Base-by-base conservation (phyloP, 2,797 vertebrate genomes). In the Malurus splendens region DNA sequence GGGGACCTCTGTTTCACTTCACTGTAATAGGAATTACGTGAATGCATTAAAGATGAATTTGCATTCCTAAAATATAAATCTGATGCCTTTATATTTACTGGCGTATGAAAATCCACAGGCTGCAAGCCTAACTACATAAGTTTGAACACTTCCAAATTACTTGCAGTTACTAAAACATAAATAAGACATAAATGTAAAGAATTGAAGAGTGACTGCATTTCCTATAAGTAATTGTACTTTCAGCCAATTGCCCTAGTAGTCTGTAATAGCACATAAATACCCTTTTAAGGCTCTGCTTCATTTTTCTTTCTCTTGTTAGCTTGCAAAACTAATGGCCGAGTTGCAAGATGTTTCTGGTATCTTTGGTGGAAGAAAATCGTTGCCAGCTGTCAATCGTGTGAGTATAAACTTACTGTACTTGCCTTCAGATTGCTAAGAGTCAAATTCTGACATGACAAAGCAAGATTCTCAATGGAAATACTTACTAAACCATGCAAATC, bases 291-390 rank as follows among this genome's bases (percentile, higher is more conserved):
- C 50, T 82, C 23, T 86, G 10, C 51, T 74, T 86, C 27, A 45
- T 76, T 73, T 76, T 81, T 91, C 44, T 72, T 82, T 78, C 79
- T 75, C 52, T 86, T 78, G 94, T 62, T 93, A 99, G 99, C 98
- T 99, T 87, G 98, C 99, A 82, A 99, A 99, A 90, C 97, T 99
- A 57, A 99, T 99, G 98, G 97, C 99, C 10, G 99, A 99, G 93
- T 95, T 99, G 91, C 98, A 98, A 91, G 98, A 97, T 90, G 97
- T 99, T 25, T 98, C 98, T 32, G 98, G 98, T 67, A 94, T 98
- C 30, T 96, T 98, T 79, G 97, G 97, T 17, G 95, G 95, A 70
- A 97, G 96, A 86, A 95, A 85, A 73, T 95, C 97, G 9, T 77
- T 97, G 41, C 96, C 97, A 6, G 61, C 95, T 32, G 93, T 95